phyloP scores from a whole-genome alignment of 92 coral and sea anemone genomes.

The Anthopleura xanthogrammica region DNA sequence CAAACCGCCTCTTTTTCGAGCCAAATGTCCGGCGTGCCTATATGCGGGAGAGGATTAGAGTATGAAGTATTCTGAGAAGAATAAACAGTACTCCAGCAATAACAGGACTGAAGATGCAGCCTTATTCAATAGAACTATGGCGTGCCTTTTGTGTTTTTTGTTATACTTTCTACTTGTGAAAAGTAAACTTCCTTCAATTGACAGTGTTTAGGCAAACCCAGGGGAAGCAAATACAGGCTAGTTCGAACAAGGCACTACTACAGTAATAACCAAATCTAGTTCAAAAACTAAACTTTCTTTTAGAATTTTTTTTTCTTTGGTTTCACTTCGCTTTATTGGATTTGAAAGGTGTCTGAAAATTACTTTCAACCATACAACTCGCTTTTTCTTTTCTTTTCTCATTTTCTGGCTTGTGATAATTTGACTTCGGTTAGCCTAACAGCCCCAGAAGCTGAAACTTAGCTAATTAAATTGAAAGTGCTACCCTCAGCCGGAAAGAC shows the following conservation, averaged over 20 bases:
- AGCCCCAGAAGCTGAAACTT: background rate
- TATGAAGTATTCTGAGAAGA: background rate
- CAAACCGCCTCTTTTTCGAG: background rate
- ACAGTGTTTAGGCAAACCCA: constrained; percentile 11
- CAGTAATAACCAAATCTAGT: too few relatives aligned
- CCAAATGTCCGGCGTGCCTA: background rate
- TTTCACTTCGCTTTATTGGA: too few relatives aligned
- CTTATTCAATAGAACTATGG: background rate
- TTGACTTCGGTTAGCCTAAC: too few relatives aligned
- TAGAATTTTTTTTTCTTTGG: too few relatives aligned
- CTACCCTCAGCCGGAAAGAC: background rate
- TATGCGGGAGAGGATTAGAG: background rate
- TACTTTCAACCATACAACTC: too few relatives aligned
- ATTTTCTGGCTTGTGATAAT: background rate
- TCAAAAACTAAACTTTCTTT: too few relatives aligned
- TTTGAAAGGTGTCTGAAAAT: too few relatives aligned
- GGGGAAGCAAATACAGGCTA: background rate
- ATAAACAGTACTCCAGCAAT: background rate
- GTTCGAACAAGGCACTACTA: background rate
- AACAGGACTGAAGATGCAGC: background rate
- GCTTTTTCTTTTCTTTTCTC: too few relatives aligned
- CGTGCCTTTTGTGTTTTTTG: constrained; percentile 8
- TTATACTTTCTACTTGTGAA: constrained; percentile 19
- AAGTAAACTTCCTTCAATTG: constrained; percentile 11
- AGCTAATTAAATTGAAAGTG: background rate